These are phyloP conservation scores for Drosophila orena DNA, from an alignment of 1,140 invertebrate genomes.

Conservation along the genomic window DNA sequence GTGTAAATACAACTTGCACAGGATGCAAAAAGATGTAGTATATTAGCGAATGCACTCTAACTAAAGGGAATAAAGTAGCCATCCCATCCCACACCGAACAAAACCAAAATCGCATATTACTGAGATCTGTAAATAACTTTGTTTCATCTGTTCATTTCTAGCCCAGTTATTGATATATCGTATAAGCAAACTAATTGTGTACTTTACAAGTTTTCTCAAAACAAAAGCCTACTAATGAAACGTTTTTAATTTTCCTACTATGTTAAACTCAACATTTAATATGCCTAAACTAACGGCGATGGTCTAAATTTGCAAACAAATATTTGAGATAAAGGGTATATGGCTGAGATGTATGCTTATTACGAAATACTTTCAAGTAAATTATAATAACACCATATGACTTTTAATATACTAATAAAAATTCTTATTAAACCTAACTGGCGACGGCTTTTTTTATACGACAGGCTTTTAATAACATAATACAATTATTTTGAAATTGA, in stretches of 20 bases:
- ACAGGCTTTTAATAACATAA: neutral
- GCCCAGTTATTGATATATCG: conserved; percentile 40
- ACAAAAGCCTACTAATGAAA: conserved; percentile 38
- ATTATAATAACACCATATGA: conserved; percentile 81
- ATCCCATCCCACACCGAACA: conserved; percentile 20
- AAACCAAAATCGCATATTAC: conserved; percentile 38
- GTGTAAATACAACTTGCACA: conserved; percentile 42
- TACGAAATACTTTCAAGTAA: conserved; percentile 77
- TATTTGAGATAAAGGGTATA: conserved; percentile 41
- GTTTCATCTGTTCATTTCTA: conserved; percentile 54
- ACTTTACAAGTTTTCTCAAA: conserved; percentile 43
- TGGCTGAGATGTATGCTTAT: conserved; percentile 71
- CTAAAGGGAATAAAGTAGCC: conserved; percentile 27
- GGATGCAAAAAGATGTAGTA: conserved; percentile 43
- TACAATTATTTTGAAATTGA: too few species aligned
- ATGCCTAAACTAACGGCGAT: conserved; percentile 46
- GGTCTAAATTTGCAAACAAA: conserved; percentile 28
- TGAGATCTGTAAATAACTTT: conserved; percentile 71
- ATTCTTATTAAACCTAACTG: conserved; percentile 77
- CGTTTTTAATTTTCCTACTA: conserved; percentile 66
- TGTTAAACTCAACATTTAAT: conserved; percentile 55
- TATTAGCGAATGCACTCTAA: conserved; percentile 32
- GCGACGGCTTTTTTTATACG: neutral
- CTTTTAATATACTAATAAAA: conserved; percentile 80
- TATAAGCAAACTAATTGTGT: conserved; percentile 54